Base-by-base conservation (phyloP, 2,888 invertebrate species). In the Brachypalpus laphriformis region DNA sequence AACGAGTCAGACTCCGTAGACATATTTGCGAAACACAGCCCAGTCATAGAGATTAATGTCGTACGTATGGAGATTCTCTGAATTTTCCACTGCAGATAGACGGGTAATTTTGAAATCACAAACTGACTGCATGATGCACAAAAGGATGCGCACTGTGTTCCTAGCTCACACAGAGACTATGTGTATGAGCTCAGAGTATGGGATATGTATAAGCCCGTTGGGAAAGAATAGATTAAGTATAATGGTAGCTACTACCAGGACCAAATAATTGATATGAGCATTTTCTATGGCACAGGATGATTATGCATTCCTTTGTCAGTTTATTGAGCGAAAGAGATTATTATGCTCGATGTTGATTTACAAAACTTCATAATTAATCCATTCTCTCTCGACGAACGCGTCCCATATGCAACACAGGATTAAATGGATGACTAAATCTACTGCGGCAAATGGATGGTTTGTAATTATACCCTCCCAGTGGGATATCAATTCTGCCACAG, bases 61-160 rank as follows among this genome's bases (percentile, higher is more conserved):
- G 20, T 34, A 9, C 5, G 2, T 18, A 34, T 49, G 63, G 18
- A 47, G 31, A 63, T 63, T 47, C 63, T 65, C 34, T 49, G 65
- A 51, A 34, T 31, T 47, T 31, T 20, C 34, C 49, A 7, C 16
- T 51, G 34, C 8, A 22, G 34, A 34, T 49, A 37, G 22, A 49
- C 3, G 25, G 49, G 49, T 66, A 66, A 66, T 66, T 66, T 66
- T 14, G 16, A 37, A 34, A 31, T 37, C 7, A 49, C 31, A 66
- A 47, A n/a, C 22, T 20, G 20, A 47, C 5, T 45, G 28, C 16
- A 37, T 16, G 22, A 51, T 49, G 37, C 45, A 63, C 61, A 63
- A 45, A 8, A 63, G 25, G 11, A 59, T 42, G 8, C 22, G 31
- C 8, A 31, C 16, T 54, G 14, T n/a, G 14, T 28, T 28, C 16